These are phyloP conservation scores for Thyatira batis DNA, from an alignment of 2,888 invertebrate species.

Conservation along the genomic window DNA sequence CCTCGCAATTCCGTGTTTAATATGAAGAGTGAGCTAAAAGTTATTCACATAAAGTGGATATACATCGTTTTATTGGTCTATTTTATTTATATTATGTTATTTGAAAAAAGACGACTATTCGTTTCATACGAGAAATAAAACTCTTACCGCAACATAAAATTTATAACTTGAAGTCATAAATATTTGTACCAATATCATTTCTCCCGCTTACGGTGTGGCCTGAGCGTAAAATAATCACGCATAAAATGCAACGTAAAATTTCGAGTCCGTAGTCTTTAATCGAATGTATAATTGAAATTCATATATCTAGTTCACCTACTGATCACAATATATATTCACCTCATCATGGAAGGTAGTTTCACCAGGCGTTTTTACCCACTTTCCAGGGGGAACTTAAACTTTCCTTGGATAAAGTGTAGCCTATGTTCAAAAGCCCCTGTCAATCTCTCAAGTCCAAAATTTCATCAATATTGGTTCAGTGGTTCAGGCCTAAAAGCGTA, in stretches of 20 bases:
- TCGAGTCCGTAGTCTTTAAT: conserved; percentile 34
- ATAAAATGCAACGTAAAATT: conserved; percentile 42
- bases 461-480: no score
- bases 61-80: conserved; percentile 31
- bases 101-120: conserved; percentile 49
- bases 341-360: no score
- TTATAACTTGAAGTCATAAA: conserved; percentile 74
- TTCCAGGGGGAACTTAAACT: no score
- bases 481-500: no score
- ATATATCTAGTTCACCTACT: no score
- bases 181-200: conserved; percentile 69
- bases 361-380: no score
- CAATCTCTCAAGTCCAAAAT: no score
- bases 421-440: no score
- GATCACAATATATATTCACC: no score
- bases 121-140: conserved; percentile 68
- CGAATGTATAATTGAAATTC: neutral
- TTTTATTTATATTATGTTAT: conserved; percentile 48
- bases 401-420: no score
- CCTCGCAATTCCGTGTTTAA: neutral
- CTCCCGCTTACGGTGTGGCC: conserved; percentile 42
- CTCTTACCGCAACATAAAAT: conserved; percentile 75
- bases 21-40: neutral
- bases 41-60: neutral
- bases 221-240: conserved; percentile 22